These are phyloP conservation scores for Microdon myrmicae DNA, from an alignment of 2,888 invertebrate species.

Conservation along the genomic window DNA sequence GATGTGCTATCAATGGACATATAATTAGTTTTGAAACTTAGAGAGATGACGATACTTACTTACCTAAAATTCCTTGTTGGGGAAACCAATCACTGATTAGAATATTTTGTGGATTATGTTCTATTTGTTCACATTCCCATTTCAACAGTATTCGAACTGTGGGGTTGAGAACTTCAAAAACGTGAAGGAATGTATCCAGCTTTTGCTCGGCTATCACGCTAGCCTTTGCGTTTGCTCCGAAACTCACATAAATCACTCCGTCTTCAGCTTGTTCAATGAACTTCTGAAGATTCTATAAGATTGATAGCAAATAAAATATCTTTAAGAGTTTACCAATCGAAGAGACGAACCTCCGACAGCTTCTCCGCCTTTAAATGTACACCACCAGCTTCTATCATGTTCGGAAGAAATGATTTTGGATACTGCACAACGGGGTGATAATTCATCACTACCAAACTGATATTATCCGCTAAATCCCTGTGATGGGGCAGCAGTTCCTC, in stretches of 20 bases:
- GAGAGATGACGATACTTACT: neutral
- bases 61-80: conserved; percentile 64
- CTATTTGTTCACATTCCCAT: conserved; percentile 67
- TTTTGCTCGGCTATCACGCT: conserved; percentile 63
- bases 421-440: conserved; percentile 64
- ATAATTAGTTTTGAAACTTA: too few relatives aligned
- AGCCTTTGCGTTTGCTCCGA: conserved; percentile 65
- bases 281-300: conserved; percentile 56
- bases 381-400: conserved; percentile 64
- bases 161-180: conserved; percentile 59
- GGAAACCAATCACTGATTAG: conserved; percentile 64
- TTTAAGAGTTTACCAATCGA: neutral
- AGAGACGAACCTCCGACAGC: conserved; percentile 57
- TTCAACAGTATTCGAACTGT: conserved; percentile 67
- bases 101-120: conserved; percentile 63
- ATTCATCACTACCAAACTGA: conserved; percentile 64
- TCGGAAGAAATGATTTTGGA: conserved; percentile 63
- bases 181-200: conserved; percentile 59
- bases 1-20: conserved; percentile 66
- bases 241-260: conserved; percentile 67
- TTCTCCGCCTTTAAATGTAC: conserved; percentile 56
- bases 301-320: neutral
- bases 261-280: conserved; percentile 64
- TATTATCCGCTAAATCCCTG: conserved; percentile 62
- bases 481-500: conserved; percentile 59